phyloP scores from a whole-genome alignment of 2,113 vertebrate genomes.

The Paraplagusia blochii region DNA sequence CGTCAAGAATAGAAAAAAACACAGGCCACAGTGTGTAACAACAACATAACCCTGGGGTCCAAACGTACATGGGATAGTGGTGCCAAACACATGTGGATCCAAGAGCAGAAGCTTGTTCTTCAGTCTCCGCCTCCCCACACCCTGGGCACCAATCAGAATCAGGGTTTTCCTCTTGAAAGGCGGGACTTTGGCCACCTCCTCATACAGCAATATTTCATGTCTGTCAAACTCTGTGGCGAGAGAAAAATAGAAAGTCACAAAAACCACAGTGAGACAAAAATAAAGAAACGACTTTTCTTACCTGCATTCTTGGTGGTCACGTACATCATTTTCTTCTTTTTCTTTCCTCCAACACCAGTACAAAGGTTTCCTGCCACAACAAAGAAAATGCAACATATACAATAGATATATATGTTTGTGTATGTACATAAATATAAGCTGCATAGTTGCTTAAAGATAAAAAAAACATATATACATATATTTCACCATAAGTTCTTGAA shows the following conservation, averaged over 20 bases:
- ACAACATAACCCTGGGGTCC: no score
- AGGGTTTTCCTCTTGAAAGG: constrained; percentile 94
- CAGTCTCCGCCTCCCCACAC: constrained; percentile 90
- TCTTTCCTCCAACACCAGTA: constrained; percentile 87
- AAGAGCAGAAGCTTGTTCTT: constrained; percentile 91
- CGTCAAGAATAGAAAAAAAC: no score
- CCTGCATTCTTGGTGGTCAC: constrained; percentile 96
- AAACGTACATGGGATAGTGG: constrained; percentile 89
- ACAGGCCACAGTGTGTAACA: no score
- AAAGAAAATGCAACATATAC: no score
- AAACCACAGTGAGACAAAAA: neutral
- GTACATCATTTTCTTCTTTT: constrained; percentile 99
- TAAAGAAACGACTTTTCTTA: constrained; percentile 35
- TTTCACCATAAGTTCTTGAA: no score
- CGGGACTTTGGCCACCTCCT: constrained; percentile 93
- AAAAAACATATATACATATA: no score
- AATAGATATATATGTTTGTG: no score
- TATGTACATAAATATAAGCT: no score
- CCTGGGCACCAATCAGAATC: constrained; percentile 92
- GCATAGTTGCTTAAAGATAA: no score
- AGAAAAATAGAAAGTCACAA: neutral
- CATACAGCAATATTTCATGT: constrained; percentile 92
- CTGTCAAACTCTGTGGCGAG: constrained; percentile 87
- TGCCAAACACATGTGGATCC: constrained; percentile 87
- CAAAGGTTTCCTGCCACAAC: constrained; percentile 84